phyloP scores from a whole-genome alignment of 2,888 invertebrate genomes.

The Macaria notata region DNA sequence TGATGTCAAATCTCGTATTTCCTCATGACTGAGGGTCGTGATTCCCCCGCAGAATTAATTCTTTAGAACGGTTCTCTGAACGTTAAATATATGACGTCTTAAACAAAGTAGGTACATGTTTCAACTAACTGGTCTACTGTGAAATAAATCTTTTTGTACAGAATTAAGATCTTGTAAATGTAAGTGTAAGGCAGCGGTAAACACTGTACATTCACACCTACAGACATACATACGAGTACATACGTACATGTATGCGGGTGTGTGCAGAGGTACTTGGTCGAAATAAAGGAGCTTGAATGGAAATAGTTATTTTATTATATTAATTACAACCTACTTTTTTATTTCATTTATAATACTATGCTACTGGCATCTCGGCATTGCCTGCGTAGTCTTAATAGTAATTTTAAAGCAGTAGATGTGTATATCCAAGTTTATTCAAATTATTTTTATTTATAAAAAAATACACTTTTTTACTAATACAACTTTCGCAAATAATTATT shows the following conservation, averaged over 20 bases:
- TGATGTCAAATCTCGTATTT: too few species aligned
- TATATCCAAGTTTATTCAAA: background rate
- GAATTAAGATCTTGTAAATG: slow-evolving; percentile 1
- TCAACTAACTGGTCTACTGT: too few species aligned
- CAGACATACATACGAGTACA: slow-evolving; percentile 33
- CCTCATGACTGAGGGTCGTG: too few species aligned
- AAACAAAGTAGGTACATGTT: background rate
- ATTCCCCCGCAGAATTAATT: too few species aligned
- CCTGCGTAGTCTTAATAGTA: too few species aligned
- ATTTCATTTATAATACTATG: too few species aligned
- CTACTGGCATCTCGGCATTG: too few species aligned
- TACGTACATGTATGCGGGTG: slow-evolving; percentile 1
- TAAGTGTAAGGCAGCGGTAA: slow-evolving; percentile 5
- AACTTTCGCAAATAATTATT: too few species aligned
- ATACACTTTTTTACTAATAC: background rate
- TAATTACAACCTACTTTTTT: too few species aligned
- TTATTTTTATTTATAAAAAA: background rate
- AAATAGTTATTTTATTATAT: slow-evolving; percentile 14
- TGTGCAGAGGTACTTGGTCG: slow-evolving; percentile 49
- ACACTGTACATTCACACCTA: slow-evolving; percentile 20
- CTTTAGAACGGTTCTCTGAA: too few species aligned
- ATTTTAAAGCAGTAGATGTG: background rate
- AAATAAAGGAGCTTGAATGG: slow-evolving; percentile 78
- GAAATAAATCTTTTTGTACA: too few species aligned
- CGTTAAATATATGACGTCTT: background rate